Conservation (phyloP, 2,113 vertebrate genomes). For the Notothenia coriiceps region DNA sequence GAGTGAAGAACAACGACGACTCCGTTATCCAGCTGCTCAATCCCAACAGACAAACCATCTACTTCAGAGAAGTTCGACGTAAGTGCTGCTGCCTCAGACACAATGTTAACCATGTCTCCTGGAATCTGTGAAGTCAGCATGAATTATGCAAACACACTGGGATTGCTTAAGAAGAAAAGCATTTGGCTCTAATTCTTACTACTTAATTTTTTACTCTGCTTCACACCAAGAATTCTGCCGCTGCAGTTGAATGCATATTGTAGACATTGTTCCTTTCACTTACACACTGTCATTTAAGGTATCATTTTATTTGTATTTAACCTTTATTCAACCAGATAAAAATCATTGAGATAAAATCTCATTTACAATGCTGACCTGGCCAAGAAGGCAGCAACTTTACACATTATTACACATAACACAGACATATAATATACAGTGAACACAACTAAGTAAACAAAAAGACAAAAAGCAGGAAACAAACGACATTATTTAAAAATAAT, state of each 20-base stretch:
- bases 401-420: too few species aligned
- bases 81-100: conserved; percentile 76
- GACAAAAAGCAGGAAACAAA: background rate
- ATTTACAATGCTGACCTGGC: too few species aligned
- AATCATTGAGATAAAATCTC: too few species aligned
- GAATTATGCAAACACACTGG: background rate
- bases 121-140: background rate
- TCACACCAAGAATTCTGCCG: background rate
- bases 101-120: background rate
- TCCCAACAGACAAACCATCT: conserved; percentile 98
- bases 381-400: too few species aligned
- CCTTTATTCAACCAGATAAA: too few species aligned
- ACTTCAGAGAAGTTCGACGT: conserved; percentile 93
- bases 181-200: background rate
- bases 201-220: background rate
- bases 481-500: background rate
- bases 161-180: background rate
- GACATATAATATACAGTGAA: too few species aligned
- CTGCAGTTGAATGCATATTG: background rate
- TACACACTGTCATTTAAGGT: background rate
- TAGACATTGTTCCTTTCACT: background rate
- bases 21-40: conserved; percentile 99
- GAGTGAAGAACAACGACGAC: conserved; percentile 93
- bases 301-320: too few species aligned
- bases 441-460: too few species aligned